A percentile compares a stretch with the other conserved stretches of the same genome.
Conservation (phyloP, 2,113 vertebrate species). For the Heterocephalus glaber region DNA sequence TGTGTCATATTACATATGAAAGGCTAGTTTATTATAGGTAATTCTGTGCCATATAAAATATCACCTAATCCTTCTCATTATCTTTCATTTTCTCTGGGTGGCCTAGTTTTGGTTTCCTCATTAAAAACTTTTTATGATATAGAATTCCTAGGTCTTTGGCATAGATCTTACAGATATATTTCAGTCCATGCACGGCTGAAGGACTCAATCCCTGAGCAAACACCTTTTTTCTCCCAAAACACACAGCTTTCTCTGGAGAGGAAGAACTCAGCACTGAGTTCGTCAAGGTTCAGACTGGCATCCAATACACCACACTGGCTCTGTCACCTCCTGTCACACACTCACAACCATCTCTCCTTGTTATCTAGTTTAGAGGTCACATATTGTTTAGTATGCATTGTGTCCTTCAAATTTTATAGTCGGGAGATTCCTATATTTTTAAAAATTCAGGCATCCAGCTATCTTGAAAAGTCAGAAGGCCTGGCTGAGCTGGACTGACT, state of each 20-base stretch:
- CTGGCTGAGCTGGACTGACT: neutral
- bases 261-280: neutral
- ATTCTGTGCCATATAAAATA: constrained; percentile 41
- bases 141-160: neutral
- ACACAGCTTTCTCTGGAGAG: neutral
- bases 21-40: neutral
- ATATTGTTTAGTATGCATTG: neutral
- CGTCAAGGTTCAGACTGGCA: neutral
- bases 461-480: neutral
- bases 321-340: neutral
- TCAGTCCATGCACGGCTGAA: neutral
- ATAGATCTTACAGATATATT: constrained; percentile 1
- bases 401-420: neutral
- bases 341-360: neutral
- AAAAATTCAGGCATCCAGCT: neutral
- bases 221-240: neutral
- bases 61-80: constrained; percentile 11
- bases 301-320: neutral
- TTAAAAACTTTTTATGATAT: constrained; percentile 24
- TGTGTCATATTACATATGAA: neutral
- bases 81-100: neutral
- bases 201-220: neutral
- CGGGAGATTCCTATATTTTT: neutral
- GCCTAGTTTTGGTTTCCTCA: constrained; percentile 34
- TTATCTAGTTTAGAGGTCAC: neutral